These are phyloP conservation scores for Trachops cirrhosus DNA, from an alignment of 2,797 vertebrate genomes.

Conservation along the genomic window DNA sequence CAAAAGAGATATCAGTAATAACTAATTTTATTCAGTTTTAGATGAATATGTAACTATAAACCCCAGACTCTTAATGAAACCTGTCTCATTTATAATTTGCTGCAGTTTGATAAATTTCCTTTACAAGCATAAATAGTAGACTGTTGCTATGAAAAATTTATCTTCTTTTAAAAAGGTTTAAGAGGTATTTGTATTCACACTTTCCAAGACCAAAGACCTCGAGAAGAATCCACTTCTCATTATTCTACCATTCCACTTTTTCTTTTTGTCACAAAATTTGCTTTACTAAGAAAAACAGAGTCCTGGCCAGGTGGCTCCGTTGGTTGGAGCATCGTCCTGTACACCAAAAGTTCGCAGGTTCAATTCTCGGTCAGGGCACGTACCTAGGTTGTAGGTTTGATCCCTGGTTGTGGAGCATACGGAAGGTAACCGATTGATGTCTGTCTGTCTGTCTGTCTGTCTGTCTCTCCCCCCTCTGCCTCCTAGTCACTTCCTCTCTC, in stretches of 20 bases:
- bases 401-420: no score
- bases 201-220: background rate
- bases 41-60: background rate
- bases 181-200: background rate
- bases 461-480: no score
- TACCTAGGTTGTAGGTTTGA: no score
- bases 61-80: background rate
- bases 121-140: background rate
- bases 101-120: background rate
- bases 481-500: no score
- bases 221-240: background rate
- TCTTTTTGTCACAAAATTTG: background rate
- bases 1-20: background rate
- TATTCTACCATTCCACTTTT: background rate
- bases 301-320: no score
- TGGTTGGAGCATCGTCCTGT: no score
- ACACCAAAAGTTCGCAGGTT: no score
- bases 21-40: slow-evolving; percentile 16
- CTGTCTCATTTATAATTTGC: background rate
- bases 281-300: background rate
- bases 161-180: background rate
- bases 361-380: no score
- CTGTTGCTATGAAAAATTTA: background rate
- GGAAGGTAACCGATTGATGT: no score
- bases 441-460: no score